These are phyloP conservation scores for Argya squamiceps DNA, from an alignment of 2,797 vertebrate genomes.

Conservation along the genomic window DNA sequence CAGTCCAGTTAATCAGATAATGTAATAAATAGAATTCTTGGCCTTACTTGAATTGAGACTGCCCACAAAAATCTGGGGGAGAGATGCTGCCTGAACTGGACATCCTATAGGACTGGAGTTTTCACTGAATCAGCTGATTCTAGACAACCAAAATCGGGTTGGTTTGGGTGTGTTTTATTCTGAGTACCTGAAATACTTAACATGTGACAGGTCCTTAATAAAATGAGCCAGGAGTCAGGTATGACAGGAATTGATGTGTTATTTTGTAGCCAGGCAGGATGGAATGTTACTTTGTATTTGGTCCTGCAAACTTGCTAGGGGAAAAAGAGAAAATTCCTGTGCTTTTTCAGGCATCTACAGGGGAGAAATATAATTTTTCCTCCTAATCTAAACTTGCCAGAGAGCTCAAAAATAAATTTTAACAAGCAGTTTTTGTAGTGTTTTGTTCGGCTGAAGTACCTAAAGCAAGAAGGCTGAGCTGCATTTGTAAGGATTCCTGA, in stretches of 20 bases:
- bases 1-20: background rate
- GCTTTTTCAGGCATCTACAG: background rate
- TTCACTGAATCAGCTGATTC: background rate
- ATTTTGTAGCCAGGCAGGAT: background rate
- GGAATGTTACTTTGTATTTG: background rate
- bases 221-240: background rate
- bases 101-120: background rate
- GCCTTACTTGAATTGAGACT: background rate
- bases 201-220: background rate
- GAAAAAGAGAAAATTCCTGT: background rate
- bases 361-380: background rate
- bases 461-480: background rate
- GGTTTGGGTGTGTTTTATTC: background rate
- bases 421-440: background rate
- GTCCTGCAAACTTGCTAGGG: background rate
- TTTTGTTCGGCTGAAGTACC: background rate
- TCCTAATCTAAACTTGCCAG: background rate
- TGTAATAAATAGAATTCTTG: background rate
- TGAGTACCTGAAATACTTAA: background rate
- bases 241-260: background rate
- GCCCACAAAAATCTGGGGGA: background rate
- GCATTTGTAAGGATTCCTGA: background rate
- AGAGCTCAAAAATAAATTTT: background rate
- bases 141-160: background rate
- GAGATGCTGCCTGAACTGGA: background rate